A percentile compares a stretch with the other conserved stretches of the same genome.
These are phyloP conservation scores for Dinocampus coccinellae DNA, from an alignment of 2,888 invertebrate genomes.

Conservation along the genomic window DNA sequence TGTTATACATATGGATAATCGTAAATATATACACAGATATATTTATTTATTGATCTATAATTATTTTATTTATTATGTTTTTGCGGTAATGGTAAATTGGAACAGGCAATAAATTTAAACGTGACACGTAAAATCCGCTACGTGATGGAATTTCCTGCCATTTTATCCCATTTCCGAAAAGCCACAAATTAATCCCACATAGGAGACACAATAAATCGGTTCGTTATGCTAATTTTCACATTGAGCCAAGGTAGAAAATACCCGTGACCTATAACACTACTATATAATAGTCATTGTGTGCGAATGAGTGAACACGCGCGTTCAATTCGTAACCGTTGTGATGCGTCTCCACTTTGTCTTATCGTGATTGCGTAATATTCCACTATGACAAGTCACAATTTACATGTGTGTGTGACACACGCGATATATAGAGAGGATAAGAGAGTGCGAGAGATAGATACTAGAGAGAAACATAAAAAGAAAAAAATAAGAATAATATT, in stretches of 20 bases:
- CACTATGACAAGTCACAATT: not conserved
- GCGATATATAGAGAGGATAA: not conserved
- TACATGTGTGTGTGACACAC: not conserved
- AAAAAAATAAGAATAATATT: not conserved
- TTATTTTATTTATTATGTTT: not conserved
- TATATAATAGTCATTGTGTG: not conserved
- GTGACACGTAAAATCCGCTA: conserved; percentile 3
- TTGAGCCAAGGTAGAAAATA: not conserved
- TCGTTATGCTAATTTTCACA: conserved; percentile 12
- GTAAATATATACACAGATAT: not conserved
- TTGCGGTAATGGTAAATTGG: not conserved
- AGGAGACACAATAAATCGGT: conserved; percentile 8
- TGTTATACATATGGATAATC: not conserved
- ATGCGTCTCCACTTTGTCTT: conserved; percentile 10
- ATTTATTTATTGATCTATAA: not conserved
- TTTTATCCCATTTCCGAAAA: conserved; percentile 2
- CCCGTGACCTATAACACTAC: not conserved
- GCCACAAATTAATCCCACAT: not conserved
- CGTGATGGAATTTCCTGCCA: conserved; percentile 12
- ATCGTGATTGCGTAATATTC: not conserved
- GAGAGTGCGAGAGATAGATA: too few relatives aligned
- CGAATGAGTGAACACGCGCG: not conserved
- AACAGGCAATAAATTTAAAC: not conserved
- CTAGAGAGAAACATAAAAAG: not conserved
- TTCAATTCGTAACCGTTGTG: not conserved